Evolutionary conservation across 2,113 vertebrate genomes (phyloP).

Genomic region (Donacobius atricapilla): DNA sequence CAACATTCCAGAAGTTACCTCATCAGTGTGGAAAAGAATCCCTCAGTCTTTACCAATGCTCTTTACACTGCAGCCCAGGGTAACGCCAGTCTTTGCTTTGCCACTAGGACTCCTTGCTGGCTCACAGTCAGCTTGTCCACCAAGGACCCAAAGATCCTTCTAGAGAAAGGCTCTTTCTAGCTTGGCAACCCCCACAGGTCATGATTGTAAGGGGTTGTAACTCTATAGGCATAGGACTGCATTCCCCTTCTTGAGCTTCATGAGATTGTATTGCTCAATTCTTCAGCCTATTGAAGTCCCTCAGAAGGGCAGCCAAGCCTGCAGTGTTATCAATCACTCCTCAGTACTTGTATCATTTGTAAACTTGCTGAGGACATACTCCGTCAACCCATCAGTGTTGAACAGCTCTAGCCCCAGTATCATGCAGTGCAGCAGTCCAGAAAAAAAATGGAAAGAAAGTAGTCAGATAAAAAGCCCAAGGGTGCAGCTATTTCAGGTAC

Average conservation of each 20-base stretch:
- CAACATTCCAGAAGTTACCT: neutral
- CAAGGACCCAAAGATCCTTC: neutral
- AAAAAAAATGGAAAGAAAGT: neutral
- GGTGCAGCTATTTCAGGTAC: neutral
- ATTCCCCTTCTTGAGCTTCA: neutral
- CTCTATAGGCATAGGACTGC: accelerated
- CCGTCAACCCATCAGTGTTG: no score
- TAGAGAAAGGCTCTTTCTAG: neutral
- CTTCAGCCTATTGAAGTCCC: neutral
- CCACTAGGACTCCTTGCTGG: neutral
- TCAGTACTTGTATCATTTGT: neutral
- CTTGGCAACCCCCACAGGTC: accelerated
- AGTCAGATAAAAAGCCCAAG: neutral
- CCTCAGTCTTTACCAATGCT: neutral
- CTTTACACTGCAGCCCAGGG: neutral
- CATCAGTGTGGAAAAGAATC: neutral
- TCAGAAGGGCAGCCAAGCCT: neutral
- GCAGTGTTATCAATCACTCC: neutral
- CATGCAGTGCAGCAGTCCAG: neutral
- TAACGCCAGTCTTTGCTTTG: neutral
- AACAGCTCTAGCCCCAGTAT: neutral
- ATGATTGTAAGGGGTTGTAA: neutral
- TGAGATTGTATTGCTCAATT: neutral
- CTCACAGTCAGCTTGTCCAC: neutral
- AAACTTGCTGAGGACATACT: neutral